phyloP scores from a whole-genome alignment of 2,888 invertebrate species.

The Cataglyphis cursor region DNA sequence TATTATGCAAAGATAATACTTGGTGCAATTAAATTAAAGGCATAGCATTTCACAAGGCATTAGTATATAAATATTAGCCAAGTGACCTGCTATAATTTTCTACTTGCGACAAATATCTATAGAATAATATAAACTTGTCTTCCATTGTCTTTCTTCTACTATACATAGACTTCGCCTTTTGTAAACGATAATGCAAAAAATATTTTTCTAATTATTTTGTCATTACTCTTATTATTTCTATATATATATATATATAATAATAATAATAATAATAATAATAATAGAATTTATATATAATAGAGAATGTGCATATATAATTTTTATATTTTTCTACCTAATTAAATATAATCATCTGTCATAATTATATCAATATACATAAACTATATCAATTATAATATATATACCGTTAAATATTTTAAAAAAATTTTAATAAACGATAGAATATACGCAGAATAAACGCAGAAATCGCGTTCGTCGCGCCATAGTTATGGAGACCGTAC shows the following conservation, averaged over 20 bases:
- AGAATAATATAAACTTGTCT: neutral
- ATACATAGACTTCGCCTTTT: neutral
- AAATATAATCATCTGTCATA: neutral
- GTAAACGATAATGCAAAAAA: neutral
- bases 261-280: no score
- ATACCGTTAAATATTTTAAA: neutral
- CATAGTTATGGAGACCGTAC: neutral
- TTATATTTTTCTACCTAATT: neutral
- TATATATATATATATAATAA: neutral
- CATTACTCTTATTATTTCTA: neutral
- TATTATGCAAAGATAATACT: neutral
- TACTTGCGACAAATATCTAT: neutral
- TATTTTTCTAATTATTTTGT: neutral
- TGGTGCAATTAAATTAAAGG: neutral
- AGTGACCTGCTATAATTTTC: neutral
- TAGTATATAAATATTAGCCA: neutral
- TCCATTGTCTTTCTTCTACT: neutral
- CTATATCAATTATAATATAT: conserved; percentile 8
- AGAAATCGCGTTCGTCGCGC: neutral
- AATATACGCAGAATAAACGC: no score
- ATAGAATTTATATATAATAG: no score
- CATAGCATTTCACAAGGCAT: neutral
- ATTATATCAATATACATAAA: neutral
- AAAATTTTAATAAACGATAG: neutral
- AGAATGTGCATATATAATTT: neutral